These are phyloP conservation scores for Centroberyx gerrardi DNA, from an alignment of 2,797 vertebrate genomes.

Conservation along the genomic window DNA sequence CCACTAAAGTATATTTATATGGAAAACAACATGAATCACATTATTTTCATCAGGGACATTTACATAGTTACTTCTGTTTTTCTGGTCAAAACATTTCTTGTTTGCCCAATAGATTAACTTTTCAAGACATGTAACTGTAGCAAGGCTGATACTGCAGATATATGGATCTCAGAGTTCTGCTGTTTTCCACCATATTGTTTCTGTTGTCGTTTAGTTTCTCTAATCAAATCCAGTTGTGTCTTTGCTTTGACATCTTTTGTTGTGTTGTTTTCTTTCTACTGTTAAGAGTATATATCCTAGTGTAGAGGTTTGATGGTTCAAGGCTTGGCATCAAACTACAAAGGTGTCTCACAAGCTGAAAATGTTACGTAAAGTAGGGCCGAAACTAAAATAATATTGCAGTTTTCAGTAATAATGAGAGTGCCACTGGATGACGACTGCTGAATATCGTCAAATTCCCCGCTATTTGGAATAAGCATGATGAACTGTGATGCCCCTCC, in stretches of 20 bases:
- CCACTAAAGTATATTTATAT: not conserved
- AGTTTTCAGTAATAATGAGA: not conserved
- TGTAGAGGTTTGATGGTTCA: not conserved
- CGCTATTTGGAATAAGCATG: not conserved
- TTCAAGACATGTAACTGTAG: not conserved
- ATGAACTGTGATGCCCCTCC: too few species aligned
- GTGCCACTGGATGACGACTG: not conserved
- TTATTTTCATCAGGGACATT: not conserved
- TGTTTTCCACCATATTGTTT: too few species aligned
- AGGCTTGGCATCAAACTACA: not conserved
- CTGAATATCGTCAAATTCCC: not conserved
- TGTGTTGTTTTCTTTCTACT: too few species aligned
- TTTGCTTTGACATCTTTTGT: too few species aligned
- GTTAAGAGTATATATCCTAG: too few species aligned
- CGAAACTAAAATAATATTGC: constrained; percentile 13
- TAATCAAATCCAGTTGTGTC: too few species aligned
- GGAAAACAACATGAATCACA: not conserved
- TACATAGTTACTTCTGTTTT: too few species aligned
- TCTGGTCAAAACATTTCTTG: not conserved
- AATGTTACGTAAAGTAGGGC: constrained; percentile 10
- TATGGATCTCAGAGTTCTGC: too few species aligned
- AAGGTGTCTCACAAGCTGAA: constrained; percentile 1
- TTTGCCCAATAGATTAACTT: not conserved
- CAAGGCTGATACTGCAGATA: too few species aligned
- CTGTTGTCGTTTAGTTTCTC: too few species aligned